phyloP scores from a whole-genome alignment of 2,113 vertebrate genomes.

The Chaenogobius annularis region DNA sequence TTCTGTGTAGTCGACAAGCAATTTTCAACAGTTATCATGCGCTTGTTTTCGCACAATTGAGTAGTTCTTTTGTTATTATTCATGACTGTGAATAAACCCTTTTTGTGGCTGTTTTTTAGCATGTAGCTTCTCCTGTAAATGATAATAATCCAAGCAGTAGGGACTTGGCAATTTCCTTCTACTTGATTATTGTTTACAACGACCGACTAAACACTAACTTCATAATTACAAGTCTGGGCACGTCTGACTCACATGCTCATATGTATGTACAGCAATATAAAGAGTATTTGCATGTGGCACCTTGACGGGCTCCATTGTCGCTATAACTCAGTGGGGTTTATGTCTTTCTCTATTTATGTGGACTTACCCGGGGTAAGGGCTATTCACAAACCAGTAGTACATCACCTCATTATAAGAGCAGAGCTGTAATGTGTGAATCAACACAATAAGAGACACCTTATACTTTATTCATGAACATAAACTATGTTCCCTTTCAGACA shows the following conservation, averaged over 20 bases:
- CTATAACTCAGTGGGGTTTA: background rate
- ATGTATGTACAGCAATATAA: constrained; percentile 6
- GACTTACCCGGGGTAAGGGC: background rate
- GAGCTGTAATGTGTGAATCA: background rate
- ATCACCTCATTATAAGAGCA: background rate
- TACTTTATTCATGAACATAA: background rate
- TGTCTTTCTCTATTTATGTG: background rate
- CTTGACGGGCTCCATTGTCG: background rate
- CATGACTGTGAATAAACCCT: background rate
- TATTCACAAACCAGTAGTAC: background rate
- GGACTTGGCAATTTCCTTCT: constrained; percentile 7
- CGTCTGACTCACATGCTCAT: background rate
- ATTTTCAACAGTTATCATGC: background rate
- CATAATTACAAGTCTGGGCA: constrained; percentile 5
- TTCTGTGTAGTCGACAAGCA: background rate
- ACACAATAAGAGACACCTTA: background rate
- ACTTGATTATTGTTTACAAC: constrained; percentile 7
- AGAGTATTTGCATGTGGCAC: background rate
- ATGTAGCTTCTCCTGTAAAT: constrained; percentile 7
- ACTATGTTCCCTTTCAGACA: background rate
- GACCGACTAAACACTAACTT: constrained; percentile 3
- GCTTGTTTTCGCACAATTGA: background rate
- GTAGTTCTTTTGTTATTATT: background rate
- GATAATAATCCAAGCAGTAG: constrained; percentile 1
- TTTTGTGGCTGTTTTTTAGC: background rate